These are phyloP conservation scores for Cnemophilus loriae DNA, from an alignment of 2,113 vertebrate genomes.

Conservation along the genomic window DNA sequence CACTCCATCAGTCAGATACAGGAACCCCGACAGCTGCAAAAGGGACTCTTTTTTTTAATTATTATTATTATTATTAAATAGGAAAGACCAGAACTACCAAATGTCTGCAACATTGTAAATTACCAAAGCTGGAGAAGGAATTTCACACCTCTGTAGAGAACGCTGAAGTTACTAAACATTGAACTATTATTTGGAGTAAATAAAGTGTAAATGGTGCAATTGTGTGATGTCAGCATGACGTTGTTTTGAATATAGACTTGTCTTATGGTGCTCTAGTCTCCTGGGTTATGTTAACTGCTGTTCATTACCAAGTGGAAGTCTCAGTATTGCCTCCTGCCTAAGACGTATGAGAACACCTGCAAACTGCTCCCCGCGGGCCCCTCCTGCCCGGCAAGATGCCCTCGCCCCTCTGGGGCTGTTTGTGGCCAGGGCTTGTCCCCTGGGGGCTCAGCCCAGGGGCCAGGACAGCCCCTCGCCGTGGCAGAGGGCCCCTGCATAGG, in stretches of 20 bases:
- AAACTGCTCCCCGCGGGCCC: not conserved
- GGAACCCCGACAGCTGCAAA: conserved; percentile 43
- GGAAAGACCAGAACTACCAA: conserved; percentile 52
- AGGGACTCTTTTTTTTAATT: conserved; percentile 11
- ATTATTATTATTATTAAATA: not conserved
- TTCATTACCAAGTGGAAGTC: conserved; percentile 73
- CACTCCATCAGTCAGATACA: conserved; percentile 49
- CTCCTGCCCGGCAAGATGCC: not conserved
- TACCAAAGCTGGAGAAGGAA: conserved; percentile 68
- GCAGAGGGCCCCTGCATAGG: not conserved
- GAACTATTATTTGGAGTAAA: conserved; percentile 69
- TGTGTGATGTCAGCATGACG: conserved; percentile 79
- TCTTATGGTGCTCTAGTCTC: conserved; percentile 80
- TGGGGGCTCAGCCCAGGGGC: not conserved
- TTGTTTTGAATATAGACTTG: conserved; percentile 79
- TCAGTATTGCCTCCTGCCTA: conserved; percentile 65
- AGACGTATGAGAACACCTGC: not conserved
- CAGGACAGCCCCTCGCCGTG: not conserved
- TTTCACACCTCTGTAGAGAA: conserved; percentile 70
- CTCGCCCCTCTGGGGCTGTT: not conserved
- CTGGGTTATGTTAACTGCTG: conserved; percentile 77
- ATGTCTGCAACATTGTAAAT: conserved; percentile 59
- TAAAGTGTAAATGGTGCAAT: conserved; percentile 77
- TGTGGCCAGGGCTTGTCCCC: not conserved
- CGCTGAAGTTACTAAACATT: conserved; percentile 68